These are phyloP conservation scores for Eupithecia subumbrata DNA, from an alignment of 2,888 invertebrate species.

Conservation along the genomic window DNA sequence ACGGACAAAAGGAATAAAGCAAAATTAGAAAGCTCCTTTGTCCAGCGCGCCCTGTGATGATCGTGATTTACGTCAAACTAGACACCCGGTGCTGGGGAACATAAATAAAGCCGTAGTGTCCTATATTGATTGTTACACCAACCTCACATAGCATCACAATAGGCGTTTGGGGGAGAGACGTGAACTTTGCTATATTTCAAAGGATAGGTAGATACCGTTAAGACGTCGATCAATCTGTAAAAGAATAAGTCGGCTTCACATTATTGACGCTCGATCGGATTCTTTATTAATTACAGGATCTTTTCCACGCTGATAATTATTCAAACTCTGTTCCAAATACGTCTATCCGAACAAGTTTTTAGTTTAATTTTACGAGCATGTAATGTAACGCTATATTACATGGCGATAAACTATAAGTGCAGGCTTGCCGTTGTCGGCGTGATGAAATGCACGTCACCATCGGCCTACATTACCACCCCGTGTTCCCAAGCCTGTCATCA, in stretches of 20 bases:
- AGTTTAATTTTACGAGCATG: constrained; percentile 74
- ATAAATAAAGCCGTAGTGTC: constrained; percentile 61
- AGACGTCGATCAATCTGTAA: constrained; percentile 53
- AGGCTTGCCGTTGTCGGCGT: constrained; percentile 71
- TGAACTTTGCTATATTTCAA: constrained; percentile 56
- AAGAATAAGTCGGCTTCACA: constrained; percentile 54
- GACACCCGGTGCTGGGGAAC: constrained; percentile 53
- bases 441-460: constrained; percentile 72
- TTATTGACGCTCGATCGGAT: constrained; percentile 64
- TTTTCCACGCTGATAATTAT: constrained; percentile 72
- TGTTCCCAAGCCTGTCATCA: constrained; percentile 80
- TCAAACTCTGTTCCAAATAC: constrained; percentile 60
- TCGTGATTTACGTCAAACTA: constrained; percentile 72
- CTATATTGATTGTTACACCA: constrained; percentile 52
- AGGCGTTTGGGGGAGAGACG: constrained; percentile 48
- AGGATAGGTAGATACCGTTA: constrained; percentile 54
- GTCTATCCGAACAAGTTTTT: constrained; percentile 62
- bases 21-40: constrained; percentile 71
- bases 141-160: constrained; percentile 59
- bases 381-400: constrained; percentile 76
- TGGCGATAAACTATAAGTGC: constrained; percentile 78
- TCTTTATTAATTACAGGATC: constrained; percentile 69
- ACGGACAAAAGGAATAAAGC: constrained; percentile 62
- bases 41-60: constrained; percentile 59
- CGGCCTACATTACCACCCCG: constrained; percentile 71